Evolutionary conservation across 1,140 invertebrate species (phyloP).

Genomic region (Drosophila equinoxialis): DNA sequence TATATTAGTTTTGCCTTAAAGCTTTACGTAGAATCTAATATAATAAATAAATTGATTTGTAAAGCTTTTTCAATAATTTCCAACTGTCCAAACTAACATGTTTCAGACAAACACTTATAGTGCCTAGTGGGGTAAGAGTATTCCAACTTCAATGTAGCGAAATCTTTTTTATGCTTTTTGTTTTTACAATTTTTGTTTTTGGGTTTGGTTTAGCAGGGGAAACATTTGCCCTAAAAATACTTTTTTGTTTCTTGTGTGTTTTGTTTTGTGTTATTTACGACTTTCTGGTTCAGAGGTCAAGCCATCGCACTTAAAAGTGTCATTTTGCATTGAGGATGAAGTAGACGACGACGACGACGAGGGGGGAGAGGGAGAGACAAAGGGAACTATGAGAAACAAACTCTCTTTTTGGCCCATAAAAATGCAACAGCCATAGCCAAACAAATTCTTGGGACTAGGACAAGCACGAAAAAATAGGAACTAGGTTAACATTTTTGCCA

Average conservation of each 20-base stretch:
- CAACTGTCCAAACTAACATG: too few species aligned
- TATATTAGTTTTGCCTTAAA: neutral
- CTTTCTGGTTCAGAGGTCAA: conserved; percentile 79
- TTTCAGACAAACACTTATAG: too few species aligned
- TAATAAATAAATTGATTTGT: too few species aligned
- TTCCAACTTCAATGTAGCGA: neutral
- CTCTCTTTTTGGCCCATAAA: conserved; percentile 38
- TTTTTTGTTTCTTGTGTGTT: conserved; percentile 21
- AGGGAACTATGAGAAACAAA: conserved; percentile 10
- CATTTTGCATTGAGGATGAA: conserved; percentile 70
- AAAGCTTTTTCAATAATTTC: too few species aligned
- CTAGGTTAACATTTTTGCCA: conserved; percentile 64
- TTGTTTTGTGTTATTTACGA: conserved; percentile 68
- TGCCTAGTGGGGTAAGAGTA: neutral
- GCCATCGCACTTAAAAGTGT: conserved; percentile 78
- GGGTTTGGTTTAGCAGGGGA: conserved; percentile 17
- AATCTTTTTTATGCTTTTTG: neutral
- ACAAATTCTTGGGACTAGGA: conserved; percentile 29
- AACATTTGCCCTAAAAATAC: conserved; percentile 73
- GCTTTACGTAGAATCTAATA: too few species aligned
- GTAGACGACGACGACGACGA: conserved; percentile 8
- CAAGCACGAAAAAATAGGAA: conserved; percentile 33
- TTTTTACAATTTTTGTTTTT: conserved; percentile 3
- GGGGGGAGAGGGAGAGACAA: too few species aligned
- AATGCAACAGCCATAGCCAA: conserved; percentile 61